These are phyloP conservation scores for Semaprochilodus insignis DNA, from an alignment of 2,797 vertebrate species.

Conservation along the genomic window DNA sequence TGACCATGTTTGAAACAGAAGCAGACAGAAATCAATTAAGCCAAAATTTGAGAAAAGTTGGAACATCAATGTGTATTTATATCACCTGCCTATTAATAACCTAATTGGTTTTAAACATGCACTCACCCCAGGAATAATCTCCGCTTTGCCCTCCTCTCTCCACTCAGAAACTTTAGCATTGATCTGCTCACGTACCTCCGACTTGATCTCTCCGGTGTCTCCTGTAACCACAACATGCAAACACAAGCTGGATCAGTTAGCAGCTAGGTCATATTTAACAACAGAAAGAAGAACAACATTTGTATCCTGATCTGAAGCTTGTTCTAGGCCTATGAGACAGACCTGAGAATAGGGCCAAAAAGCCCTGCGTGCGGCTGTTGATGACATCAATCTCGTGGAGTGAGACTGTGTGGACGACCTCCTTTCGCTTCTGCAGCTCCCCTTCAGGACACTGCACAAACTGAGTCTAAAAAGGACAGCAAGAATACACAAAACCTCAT, in stretches of 20 bases:
- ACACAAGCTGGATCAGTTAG: neutral
- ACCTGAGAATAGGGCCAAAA: slow-evolving; percentile 93
- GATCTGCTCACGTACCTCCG: slow-evolving; percentile 95
- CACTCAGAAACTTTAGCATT: slow-evolving; percentile 96
- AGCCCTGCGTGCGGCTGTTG: slow-evolving; percentile 96
- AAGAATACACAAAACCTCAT: neutral
- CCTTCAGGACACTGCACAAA: slow-evolving; percentile 97
- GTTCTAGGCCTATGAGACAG: neutral
- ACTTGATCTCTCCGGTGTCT: slow-evolving; percentile 95
- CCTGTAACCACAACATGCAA: slow-evolving; percentile 68
- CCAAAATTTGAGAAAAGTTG: no score
- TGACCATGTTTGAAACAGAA: no score
- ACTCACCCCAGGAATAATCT: slow-evolving; percentile 92
- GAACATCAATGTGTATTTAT: no score
- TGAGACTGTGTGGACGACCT: slow-evolving; percentile 94
- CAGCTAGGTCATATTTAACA: neutral
- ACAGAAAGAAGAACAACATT: neutral
- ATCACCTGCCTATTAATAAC: no score
- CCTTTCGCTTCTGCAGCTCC: slow-evolving; percentile 94
- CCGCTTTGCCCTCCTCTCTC: slow-evolving; percentile 95
- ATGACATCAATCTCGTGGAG: slow-evolving; percentile 96
- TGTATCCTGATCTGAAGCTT: neutral
- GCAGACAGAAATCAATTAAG: no score
- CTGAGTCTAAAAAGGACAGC: slow-evolving; percentile 81
- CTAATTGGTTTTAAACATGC: neutral